phyloP scores from a whole-genome alignment of 1,140 invertebrate species.

The Magallana gigas region DNA sequence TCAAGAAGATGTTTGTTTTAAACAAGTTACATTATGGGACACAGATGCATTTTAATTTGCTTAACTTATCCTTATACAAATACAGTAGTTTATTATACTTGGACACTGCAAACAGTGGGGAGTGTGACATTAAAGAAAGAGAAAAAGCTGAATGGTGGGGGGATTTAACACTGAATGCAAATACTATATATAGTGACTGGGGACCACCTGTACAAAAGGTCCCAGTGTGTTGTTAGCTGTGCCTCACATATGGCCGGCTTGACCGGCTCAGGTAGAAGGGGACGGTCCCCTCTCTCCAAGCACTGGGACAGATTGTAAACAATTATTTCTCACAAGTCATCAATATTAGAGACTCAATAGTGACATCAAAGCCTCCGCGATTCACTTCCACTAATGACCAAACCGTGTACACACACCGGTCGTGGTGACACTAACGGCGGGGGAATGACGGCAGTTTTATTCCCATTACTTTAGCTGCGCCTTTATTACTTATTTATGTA shows the following conservation, averaged over 20 bases:
- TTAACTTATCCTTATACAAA: too few species aligned
- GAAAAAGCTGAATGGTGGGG: too few species aligned
- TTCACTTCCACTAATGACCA: slow-evolving; percentile 20
- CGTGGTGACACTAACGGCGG: not conserved
- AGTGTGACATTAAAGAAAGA: not conserved
- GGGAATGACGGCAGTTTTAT: slow-evolving; percentile 8
- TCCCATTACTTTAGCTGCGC: not conserved
- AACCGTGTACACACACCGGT: not conserved
- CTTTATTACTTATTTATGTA: slow-evolving; percentile 37
- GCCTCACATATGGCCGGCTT: not conserved
- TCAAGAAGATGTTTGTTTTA: too few species aligned
- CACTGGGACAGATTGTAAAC: slow-evolving; percentile 1
- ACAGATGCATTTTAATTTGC: too few species aligned
- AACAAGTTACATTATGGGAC: too few species aligned
- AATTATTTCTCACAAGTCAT: slow-evolving; percentile 29
- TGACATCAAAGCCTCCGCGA: not conserved
- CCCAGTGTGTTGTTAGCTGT: not conserved
- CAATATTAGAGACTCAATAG: not conserved
- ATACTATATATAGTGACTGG: not conserved
- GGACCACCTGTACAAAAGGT: too few species aligned
- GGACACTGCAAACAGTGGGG: not conserved
- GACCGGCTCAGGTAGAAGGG: not conserved
- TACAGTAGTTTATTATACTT: not conserved
- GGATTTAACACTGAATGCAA: not conserved
- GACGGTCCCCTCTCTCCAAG: too few species aligned